Conservation (phyloP, 2,888 invertebrate species). For the Hirtodrosophila duncani region DNA sequence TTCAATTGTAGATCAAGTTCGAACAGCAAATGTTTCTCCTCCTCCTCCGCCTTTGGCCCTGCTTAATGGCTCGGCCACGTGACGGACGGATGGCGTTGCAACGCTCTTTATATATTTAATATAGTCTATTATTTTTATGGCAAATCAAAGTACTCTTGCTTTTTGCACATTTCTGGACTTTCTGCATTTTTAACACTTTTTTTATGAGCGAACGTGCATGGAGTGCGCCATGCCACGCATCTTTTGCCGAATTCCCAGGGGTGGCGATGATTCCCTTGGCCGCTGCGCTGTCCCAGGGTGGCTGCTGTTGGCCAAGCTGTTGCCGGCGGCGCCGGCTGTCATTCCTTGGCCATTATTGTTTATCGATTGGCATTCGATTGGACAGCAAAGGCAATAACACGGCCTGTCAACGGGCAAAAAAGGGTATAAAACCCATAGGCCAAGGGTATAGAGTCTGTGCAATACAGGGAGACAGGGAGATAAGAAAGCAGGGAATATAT, state of each 20-base stretch:
- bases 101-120: too few species aligned
- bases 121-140: too few species aligned
- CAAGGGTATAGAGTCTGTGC: not conserved
- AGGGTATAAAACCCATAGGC: not conserved
- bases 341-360: constrained; percentile 48
- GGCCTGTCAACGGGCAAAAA: constrained; percentile 34
- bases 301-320: constrained; percentile 30
- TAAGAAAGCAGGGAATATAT: too few species aligned
- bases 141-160: constrained; percentile 38
- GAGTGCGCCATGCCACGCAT: constrained; percentile 14
- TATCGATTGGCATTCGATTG: constrained; percentile 69
- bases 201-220: too few species aligned
- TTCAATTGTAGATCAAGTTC: too few species aligned
- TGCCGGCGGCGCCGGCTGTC: constrained; percentile 23
- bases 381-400: constrained; percentile 30
- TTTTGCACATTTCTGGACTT: constrained; percentile 1
- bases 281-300: not conserved
- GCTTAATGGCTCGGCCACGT: too few species aligned
- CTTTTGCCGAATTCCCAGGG: constrained; percentile 46
- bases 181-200: constrained; percentile 60
- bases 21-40: too few species aligned
- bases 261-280: constrained; percentile 11
- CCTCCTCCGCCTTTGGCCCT: too few species aligned
- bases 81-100: too few species aligned
- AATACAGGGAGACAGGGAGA: too few species aligned